These are phyloP conservation scores for Hipparchia semele DNA, from an alignment of 2,888 invertebrate genomes.

Conservation along the genomic window DNA sequence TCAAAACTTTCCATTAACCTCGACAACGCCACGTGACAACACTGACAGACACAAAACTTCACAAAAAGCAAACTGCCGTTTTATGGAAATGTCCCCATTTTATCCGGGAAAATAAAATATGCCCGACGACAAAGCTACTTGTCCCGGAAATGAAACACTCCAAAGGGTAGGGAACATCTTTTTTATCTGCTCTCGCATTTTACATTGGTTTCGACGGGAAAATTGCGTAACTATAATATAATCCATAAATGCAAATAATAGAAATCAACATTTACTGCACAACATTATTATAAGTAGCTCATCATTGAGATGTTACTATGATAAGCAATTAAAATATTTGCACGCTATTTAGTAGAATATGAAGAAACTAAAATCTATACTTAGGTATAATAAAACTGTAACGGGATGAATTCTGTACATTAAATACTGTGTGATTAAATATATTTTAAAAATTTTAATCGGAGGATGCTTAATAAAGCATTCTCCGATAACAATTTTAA, in stretches of 20 bases:
- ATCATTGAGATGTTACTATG: too few species aligned
- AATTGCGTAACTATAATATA: constrained; percentile 49
- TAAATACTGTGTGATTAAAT: too few species aligned
- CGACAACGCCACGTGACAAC: constrained; percentile 60
- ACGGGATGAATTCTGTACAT: too few species aligned
- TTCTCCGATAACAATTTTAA: too few species aligned
- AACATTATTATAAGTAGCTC: too few species aligned
- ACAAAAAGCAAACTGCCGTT: constrained; percentile 72
- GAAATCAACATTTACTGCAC: too few species aligned
- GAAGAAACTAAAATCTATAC: too few species aligned
- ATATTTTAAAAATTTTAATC: too few species aligned
- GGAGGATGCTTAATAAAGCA: too few species aligned
- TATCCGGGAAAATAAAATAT: constrained; percentile 66
- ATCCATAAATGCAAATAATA: not conserved
- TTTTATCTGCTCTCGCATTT: constrained; percentile 39
- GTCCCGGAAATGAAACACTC: constrained; percentile 76
- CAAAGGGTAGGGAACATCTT: constrained; percentile 46
- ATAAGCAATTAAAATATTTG: too few species aligned
- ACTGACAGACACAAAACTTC: constrained; percentile 57
- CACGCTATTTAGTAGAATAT: too few species aligned
- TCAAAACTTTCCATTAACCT: constrained; percentile 39
- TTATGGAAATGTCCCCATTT: constrained; percentile 75
- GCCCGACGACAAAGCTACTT: constrained; percentile 78
- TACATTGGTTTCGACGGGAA: constrained; percentile 39
- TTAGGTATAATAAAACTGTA: too few species aligned